phyloP scores from a whole-genome alignment of 2,797 vertebrate genomes.

The Anomalospiza imberbis region DNA sequence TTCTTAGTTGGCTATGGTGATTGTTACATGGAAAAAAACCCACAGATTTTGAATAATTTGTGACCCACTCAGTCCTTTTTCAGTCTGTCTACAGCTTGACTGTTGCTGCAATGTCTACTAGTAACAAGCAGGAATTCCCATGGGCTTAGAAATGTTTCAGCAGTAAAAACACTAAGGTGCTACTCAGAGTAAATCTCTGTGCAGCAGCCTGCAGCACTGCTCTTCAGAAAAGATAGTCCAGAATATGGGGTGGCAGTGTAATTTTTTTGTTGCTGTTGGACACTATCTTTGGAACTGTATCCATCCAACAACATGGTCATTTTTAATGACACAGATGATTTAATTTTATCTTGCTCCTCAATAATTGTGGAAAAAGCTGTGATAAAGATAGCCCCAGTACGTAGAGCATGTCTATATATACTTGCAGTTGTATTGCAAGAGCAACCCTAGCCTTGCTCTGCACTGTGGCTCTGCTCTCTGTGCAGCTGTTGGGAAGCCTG shows the following conservation, averaged over 20 bases:
- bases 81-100: neutral
- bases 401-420: neutral
- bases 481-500: accelerated
- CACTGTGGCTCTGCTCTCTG: neutral
- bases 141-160: neutral
- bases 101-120: neutral
- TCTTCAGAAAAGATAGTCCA: neutral
- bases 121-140: neutral
- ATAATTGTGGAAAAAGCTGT: slow-evolving; percentile 18
- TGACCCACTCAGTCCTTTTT: neutral
- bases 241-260: neutral
- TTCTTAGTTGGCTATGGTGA: neutral
- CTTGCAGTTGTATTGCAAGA: neutral
- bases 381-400: neutral
- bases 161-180: neutral
- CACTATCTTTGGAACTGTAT: neutral
- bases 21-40: neutral
- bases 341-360: slow-evolving; percentile 21
- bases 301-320: neutral
- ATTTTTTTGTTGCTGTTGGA: neutral
- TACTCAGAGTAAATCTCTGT: neutral
- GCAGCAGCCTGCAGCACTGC: neutral
- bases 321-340: neutral
- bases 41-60: neutral
- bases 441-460: neutral